Percentiles rank a stretch among this genome's conserved stretches.
phyloP scores from a whole-genome alignment of 2,113 vertebrate genomes.

The Podiceps cristatus region DNA sequence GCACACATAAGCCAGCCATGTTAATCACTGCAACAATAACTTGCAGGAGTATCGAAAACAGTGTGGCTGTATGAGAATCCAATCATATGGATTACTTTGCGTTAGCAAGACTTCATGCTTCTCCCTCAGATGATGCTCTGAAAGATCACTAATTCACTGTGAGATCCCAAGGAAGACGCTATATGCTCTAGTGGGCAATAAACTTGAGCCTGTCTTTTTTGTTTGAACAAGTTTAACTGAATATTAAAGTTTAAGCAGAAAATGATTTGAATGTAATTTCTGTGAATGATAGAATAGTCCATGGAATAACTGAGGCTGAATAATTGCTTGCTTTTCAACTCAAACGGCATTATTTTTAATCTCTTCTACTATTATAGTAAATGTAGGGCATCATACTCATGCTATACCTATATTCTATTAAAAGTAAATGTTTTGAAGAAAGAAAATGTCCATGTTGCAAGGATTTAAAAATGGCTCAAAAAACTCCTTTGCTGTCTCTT shows the following conservation, averaged over 20 bases:
- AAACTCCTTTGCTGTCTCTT: not conserved
- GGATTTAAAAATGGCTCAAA: not conserved
- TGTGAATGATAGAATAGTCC: not conserved
- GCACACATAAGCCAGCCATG: not conserved
- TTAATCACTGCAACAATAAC: not conserved
- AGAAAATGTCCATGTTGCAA: not conserved
- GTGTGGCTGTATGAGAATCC: not conserved
- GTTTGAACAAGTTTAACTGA: not conserved
- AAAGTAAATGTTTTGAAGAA: not conserved
- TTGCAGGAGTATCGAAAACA: not conserved
- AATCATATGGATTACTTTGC: not conserved
- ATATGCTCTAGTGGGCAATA: not conserved
- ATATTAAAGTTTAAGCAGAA: not conserved
- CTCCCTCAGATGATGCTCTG: not conserved
- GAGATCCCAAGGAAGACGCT: fast-evolving
- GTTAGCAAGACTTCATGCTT: not conserved
- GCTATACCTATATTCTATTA: not conserved
- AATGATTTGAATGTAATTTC: not conserved
- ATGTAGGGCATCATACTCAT: not conserved
- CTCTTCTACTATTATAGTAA: not conserved
- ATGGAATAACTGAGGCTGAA: not conserved
- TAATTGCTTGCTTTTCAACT: not conserved
- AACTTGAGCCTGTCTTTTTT: not conserved
- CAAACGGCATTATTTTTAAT: not conserved
- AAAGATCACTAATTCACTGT: not conserved